Evolutionary conservation across 2,113 vertebrate species (phyloP), one percentile per base, ranked within the genome.

Genomic region (Lepus timidus): DNA sequence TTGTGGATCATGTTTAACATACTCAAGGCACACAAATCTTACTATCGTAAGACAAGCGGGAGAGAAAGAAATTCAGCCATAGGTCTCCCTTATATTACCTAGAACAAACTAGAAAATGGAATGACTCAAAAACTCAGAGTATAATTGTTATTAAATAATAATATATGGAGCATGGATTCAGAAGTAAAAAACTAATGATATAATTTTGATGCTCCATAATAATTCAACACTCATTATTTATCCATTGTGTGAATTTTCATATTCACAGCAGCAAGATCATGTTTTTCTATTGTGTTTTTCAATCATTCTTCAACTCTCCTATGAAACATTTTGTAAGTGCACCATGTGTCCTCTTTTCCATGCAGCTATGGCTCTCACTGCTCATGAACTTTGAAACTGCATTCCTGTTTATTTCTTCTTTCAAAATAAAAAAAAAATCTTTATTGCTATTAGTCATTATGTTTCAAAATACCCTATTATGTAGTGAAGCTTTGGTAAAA

Each of bases 71-170:
- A 6, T n/a, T 80, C 44, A 44, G 44, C 44, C 7, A 22, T 7
- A 92, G 44, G 1, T 52, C 25, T 3, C 51, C 25, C 62, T 94
- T 92, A 92, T 4, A 65, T 36, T 39, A 88, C 75, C 11, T 92
- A 88, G 88, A 91, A 44, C 16, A 83, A 81, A 85, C 62, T 74
- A 82, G 87, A 94, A 80, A 78, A 44, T 90, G 55, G 6, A 58
- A n/a, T 78, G 23, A 55, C 29, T 19, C 76, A 27, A 84, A 91
- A 92, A 93, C 11, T 82, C 7, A 65, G 65, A 79, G 0, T 65
- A 20, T 27, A 83, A 90, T 49, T 79, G 9, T 9, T 33, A 4
- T 49, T 61, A 20, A 92, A 52, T 44, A 83, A 49, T 29, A 71
- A 14, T 67, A 33, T n/a, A 67, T 23, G 13, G 13, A 67, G 29